A percentile compares a stretch with the other conserved stretches of the same genome.
Conservation (phyloP, 2,888 invertebrate genomes). For the Cephalotes varians region DNA sequence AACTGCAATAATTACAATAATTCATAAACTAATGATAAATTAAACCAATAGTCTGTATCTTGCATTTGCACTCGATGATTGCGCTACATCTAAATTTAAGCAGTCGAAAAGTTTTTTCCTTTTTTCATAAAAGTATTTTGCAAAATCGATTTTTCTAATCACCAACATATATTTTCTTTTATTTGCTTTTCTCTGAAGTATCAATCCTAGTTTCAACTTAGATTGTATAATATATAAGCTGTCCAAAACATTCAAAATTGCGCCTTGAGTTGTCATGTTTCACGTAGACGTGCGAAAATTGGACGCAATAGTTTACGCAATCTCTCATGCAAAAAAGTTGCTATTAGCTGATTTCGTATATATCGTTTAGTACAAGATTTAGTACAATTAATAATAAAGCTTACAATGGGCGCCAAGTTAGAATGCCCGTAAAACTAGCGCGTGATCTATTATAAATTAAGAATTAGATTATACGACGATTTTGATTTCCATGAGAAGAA, state of each 20-base stretch:
- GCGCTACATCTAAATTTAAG: constrained; percentile 80
- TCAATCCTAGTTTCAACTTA: constrained; percentile 7
- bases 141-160: constrained; percentile 5
- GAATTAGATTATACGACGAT: constrained; percentile 44
- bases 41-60: constrained; percentile 62
- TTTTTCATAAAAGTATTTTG: constrained; percentile 7
- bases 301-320: constrained; percentile 53
- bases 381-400: constrained; percentile 51
- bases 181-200: neutral
- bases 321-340: constrained; percentile 39
- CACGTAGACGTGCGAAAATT: constrained; percentile 56
- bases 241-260: constrained; percentile 34
- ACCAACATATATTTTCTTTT: neutral
- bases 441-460: constrained; percentile 37
- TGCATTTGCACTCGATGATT: constrained; percentile 78
- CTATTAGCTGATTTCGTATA: constrained; percentile 42
- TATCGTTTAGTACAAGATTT: constrained; percentile 41
- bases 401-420: constrained; percentile 23
- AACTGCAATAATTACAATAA: neutral
- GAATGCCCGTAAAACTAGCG: constrained; percentile 52
- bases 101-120: constrained; percentile 63
- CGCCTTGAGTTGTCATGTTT: constrained; percentile 47
- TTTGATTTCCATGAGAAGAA: constrained; percentile 43
- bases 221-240: neutral
- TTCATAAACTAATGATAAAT: neutral